Percentiles rank a stretch among this genome's conserved stretches.
Conservation (phyloP, 1,140 invertebrate species). For the Drosophila navojoa region DNA sequence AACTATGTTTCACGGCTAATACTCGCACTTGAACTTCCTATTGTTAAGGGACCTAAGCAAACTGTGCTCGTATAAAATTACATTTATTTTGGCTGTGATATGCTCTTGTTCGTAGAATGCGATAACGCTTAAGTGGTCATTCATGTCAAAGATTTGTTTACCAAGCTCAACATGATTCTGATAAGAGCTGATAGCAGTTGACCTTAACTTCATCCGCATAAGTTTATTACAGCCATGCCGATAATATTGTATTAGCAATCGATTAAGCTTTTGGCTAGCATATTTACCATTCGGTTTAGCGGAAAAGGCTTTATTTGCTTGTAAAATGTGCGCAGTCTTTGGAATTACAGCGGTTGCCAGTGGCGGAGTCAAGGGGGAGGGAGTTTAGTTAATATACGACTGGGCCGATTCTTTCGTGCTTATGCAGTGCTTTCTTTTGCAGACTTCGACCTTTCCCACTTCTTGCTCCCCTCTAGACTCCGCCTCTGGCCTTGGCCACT, state of each 20-base stretch:
- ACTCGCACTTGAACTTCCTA: too few species aligned
- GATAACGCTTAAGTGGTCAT: background rate
- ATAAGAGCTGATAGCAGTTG: too few species aligned
- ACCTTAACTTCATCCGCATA: too few species aligned
- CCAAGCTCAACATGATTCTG: background rate
- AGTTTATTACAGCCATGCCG: too few species aligned
- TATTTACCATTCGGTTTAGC: conserved; percentile 10
- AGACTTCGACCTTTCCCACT: too few species aligned
- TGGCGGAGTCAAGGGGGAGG: background rate
- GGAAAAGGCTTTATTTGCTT: conserved; percentile 12
- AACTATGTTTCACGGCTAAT: background rate
- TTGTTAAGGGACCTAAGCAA: too few species aligned
- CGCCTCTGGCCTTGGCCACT: conserved; percentile 27
- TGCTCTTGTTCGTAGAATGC: too few species aligned
- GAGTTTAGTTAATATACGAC: background rate
- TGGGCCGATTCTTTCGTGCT: background rate
- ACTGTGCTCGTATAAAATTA: too few species aligned
- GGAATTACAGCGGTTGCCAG: conserved; percentile 44
- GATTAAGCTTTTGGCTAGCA: background rate
- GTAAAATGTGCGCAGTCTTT: conserved; percentile 35
- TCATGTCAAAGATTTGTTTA: background rate
- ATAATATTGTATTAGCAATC: too few species aligned
- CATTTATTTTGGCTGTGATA: too few species aligned
- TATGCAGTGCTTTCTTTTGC: too few species aligned
- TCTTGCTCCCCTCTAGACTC: background rate